Percentiles rank a stretch among this genome's conserved stretches.
Conservation (phyloP, 2,888 invertebrate genomes). For the Harpalus rubripes region DNA sequence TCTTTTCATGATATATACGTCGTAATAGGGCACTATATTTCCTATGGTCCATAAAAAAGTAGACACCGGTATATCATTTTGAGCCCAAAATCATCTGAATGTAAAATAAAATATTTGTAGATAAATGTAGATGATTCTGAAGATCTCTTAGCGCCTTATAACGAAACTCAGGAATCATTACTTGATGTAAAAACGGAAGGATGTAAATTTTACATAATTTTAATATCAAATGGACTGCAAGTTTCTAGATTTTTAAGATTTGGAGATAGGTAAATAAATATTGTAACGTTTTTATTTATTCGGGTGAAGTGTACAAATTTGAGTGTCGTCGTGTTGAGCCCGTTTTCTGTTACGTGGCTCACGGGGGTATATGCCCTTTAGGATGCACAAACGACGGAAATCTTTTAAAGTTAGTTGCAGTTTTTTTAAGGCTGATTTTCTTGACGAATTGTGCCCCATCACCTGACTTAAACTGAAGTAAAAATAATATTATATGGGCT, state of each 20-base stretch:
- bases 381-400: slow-evolving; percentile 95
- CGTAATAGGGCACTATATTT: too few relatives aligned
- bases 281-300: too few relatives aligned
- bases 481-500: background rate
- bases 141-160: slow-evolving; percentile 83
- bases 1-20: too few relatives aligned
- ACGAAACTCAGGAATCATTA: slow-evolving; percentile 80
- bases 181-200: slow-evolving; percentile 81
- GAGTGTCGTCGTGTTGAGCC: slow-evolving; percentile 94
- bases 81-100: too few relatives aligned
- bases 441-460: slow-evolving; percentile 94
- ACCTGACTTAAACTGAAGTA: slow-evolving; percentile 88
- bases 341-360: slow-evolving; percentile 97
- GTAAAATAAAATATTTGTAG: slow-evolving; percentile 72
- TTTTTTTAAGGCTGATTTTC: slow-evolving; percentile 93
- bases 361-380: slow-evolving; percentile 98
- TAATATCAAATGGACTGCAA: slow-evolving; percentile 86
- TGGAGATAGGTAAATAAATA: slow-evolving; percentile 81
- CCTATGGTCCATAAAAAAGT: too few relatives aligned
- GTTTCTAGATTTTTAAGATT: slow-evolving; percentile 83
- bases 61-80: too few relatives aligned
- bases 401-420: slow-evolving; percentile 96
- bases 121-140: slow-evolving; percentile 82
- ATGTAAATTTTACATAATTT: slow-evolving; percentile 86
- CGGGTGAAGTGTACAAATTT: slow-evolving; percentile 95